Percentiles rank a stretch among this genome's conserved stretches.
These are phyloP conservation scores for Lasioglossum baleicum DNA, from an alignment of 1,140 invertebrate genomes.

Conservation along the genomic window DNA sequence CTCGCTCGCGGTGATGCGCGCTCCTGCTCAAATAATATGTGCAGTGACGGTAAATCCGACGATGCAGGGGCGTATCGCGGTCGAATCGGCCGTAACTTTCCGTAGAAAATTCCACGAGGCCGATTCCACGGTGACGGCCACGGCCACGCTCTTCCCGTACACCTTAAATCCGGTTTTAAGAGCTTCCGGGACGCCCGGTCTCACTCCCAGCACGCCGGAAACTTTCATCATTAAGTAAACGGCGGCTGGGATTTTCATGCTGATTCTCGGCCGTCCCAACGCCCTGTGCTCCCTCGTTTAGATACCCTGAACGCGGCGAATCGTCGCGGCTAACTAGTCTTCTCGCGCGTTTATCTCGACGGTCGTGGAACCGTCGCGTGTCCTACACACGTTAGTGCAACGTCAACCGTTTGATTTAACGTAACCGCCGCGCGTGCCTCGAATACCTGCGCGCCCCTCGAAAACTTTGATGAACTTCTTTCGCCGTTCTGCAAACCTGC, in stretches of 20 bases:
- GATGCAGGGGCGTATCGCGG: slow-evolving; percentile 3
- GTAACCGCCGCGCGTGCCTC: neutral
- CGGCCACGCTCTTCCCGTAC: neutral
- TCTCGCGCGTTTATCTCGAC: slow-evolving; percentile 31
- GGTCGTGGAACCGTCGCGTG: neutral
- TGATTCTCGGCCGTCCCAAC: neutral
- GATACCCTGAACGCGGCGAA: slow-evolving; percentile 28
- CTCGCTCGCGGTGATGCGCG: slow-evolving; percentile 32
- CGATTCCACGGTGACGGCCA: slow-evolving; percentile 17
- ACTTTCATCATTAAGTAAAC: slow-evolving; percentile 59
- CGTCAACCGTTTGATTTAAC: slow-evolving; percentile 7
- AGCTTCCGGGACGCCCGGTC: slow-evolving; percentile 29
- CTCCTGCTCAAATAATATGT: slow-evolving; percentile 39
- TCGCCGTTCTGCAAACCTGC: neutral
- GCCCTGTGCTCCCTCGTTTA: slow-evolving; percentile 3
- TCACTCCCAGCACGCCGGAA: slow-evolving; percentile 22
- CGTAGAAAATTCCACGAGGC: slow-evolving; percentile 10
- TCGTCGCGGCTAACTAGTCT: slow-evolving; percentile 21
- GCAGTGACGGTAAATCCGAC: slow-evolving; percentile 50
- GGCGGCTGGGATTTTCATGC: slow-evolving; percentile 28
- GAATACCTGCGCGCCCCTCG: neutral
- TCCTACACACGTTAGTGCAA: neutral
- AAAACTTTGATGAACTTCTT: neutral
- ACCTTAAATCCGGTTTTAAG: slow-evolving; percentile 46
- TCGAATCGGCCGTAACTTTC: slow-evolving; percentile 32